Conservation (phyloP, 2,113 vertebrate species). For the Lophotis ruficrista region DNA sequence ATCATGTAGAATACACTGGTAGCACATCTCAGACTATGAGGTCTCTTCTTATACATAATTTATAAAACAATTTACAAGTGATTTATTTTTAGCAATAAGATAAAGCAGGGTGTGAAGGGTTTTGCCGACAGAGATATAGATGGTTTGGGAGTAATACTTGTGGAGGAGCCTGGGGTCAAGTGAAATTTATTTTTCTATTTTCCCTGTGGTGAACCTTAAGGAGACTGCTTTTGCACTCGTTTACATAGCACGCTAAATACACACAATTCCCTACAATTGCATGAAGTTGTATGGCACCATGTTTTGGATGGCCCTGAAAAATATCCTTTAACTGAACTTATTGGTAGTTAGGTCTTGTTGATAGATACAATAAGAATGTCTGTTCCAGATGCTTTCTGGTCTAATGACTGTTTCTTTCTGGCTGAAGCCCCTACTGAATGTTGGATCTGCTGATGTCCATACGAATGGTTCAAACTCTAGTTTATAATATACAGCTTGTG, state of each 20-base stretch:
- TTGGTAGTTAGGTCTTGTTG: background rate
- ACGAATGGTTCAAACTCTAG: background rate
- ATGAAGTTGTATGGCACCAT: background rate
- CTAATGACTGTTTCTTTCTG: background rate
- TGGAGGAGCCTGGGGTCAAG: slow-evolving; percentile 31
- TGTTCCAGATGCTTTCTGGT: background rate
- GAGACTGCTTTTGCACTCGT: background rate
- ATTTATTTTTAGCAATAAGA: slow-evolving; percentile 80
- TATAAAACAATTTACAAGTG: slow-evolving; percentile 83
- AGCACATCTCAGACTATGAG: slow-evolving; percentile 73
- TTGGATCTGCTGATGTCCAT: background rate
- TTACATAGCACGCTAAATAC: background rate
- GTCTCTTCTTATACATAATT: slow-evolving; percentile 79
- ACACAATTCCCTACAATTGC: background rate
- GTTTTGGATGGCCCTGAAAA: background rate
- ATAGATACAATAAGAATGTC: accelerated
- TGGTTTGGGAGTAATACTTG: background rate
- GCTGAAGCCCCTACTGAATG: background rate
- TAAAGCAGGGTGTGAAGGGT: slow-evolving; percentile 70
- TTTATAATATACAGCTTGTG: accelerated
- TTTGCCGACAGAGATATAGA: slow-evolving; percentile 57
- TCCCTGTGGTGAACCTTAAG: background rate
- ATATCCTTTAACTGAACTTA: background rate
- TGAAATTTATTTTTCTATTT: slow-evolving; percentile 24
- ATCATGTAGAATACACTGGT: slow-evolving; percentile 44